These are phyloP conservation scores for Mycalesis mineus DNA, from an alignment of 2,888 invertebrate species.

Conservation along the genomic window DNA sequence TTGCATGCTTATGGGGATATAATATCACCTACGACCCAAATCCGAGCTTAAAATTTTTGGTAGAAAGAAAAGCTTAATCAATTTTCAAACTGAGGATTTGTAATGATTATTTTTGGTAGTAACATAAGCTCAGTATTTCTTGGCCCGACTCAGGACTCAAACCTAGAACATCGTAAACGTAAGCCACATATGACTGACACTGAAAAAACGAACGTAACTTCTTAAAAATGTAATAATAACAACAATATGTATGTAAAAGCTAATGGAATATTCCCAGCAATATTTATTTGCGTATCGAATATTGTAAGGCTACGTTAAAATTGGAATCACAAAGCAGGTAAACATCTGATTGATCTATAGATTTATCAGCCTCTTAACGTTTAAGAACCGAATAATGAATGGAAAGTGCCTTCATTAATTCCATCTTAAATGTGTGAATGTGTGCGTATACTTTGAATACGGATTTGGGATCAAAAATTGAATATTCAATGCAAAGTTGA, in stretches of 20 bases:
- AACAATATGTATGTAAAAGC: background rate
- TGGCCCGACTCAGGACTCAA: too few relatives aligned
- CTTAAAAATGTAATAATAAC: too few relatives aligned
- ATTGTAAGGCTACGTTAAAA: background rate
- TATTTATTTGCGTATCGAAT: background rate
- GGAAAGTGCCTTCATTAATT: slow-evolving; percentile 33
- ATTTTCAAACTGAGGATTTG: too few relatives aligned
- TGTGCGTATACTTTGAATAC: slow-evolving; percentile 11
- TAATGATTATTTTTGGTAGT: too few relatives aligned
- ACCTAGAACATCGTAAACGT: too few relatives aligned
- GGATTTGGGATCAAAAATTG: slow-evolving; percentile 4
- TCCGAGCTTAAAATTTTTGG: too few relatives aligned
- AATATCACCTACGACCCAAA: too few relatives aligned
- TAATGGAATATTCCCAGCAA: background rate
- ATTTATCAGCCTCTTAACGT: slow-evolving; percentile 27
- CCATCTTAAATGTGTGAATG: slow-evolving; percentile 28
- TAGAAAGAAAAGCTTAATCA: too few relatives aligned
- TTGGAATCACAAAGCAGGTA: slow-evolving; percentile 1
- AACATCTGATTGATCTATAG: slow-evolving; percentile 21
- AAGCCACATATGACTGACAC: too few relatives aligned
- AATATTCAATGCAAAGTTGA: background rate
- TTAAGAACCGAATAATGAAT: slow-evolving; percentile 33
- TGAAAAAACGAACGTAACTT: too few relatives aligned
- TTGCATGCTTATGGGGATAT: too few relatives aligned
- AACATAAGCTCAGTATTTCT: too few relatives aligned